Evolutionary conservation across 2,797 vertebrate species (phyloP).

Genomic region (Emys orbicularis): DNA sequence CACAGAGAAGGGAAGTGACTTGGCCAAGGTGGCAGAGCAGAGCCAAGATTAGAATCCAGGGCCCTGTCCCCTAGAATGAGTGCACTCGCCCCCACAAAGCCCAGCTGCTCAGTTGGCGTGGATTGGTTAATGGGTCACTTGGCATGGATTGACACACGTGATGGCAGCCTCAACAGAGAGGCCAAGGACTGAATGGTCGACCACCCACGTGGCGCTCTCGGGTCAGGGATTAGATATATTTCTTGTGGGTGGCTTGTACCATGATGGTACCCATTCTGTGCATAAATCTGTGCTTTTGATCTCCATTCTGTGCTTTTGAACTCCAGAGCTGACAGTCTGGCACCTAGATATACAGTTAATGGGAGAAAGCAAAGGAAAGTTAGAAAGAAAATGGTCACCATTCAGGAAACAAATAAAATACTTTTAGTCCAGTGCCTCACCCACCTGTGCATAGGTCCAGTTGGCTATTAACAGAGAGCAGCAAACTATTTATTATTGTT

Average conservation of each 20-base stretch:
- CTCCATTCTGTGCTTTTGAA: not conserved
- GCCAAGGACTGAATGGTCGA: not conserved
- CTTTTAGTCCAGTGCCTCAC: not conserved
- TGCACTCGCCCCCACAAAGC: not conserved
- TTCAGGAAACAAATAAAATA: not conserved
- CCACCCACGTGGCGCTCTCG: not conserved
- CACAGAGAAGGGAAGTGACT: not conserved
- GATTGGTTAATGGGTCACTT: not conserved
- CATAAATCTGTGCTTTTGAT: too few relatives aligned
- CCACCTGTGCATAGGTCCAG: rapidly evolving
- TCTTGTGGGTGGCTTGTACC: not conserved
- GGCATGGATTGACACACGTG: not conserved
- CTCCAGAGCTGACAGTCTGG: rapidly evolving
- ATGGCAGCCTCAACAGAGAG: not conserved
- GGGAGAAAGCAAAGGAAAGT: not conserved
- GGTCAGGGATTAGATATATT: not conserved
- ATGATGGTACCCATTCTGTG: rapidly evolving
- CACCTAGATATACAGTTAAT: not conserved
- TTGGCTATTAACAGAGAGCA: rapidly evolving
- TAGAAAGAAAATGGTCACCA: rapidly evolving
- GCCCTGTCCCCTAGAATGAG: not conserved
- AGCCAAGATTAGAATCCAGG: not conserved
- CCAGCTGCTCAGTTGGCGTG: rapidly evolving
- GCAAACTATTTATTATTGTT: too few relatives aligned
- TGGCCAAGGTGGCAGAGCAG: too few relatives aligned